Evolutionary conservation across 1,140 invertebrate genomes (phyloP), one percentile per base, ranked within the genome.

Genomic region (Sycophaga agraensis): DNA sequence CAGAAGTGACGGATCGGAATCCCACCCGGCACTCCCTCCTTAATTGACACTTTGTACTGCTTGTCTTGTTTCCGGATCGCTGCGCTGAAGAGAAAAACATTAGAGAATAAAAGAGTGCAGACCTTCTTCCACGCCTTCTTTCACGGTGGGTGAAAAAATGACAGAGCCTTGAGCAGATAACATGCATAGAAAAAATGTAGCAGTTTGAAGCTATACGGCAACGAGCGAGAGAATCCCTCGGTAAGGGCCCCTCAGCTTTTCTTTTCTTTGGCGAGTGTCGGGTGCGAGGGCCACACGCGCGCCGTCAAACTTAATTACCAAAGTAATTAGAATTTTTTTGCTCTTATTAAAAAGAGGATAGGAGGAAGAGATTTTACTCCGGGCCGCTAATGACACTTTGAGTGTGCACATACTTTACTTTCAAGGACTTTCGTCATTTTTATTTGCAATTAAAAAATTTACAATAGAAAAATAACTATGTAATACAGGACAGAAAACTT

Each of bases 21-120:
- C 68, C 63, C 63, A 51, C 53, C 58, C 51, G n/a, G n/a, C n/a
- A n/a, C 68, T 66, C 62, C 60, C 64, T 64, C 24, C 68, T 72
- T 79, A 76, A 77, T 79, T 79, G 72, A 73, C 67, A 69, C 59
- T 73, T 69, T 59, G 64, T 70, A 66, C 70, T 57, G 55, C 57
- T 56, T 54, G 53, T 46, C 48, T 53, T 50, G 24, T 72, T 70
- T 70, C 68, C 67, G 66, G 58, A 75, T 71, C 67, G 46, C n/a
- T n/a, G n/a, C n/a, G n/a, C n/a, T n/a, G n/a, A n/a, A n/a, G n/a
- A n/a, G n/a, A n/a, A n/a, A n/a, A n/a, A 48, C 45, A 39, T 6
- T 2, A 34, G 28, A 28, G 21, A 39, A 24, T 4, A 17, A 54
- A 54, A 54, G 12, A 6, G 7, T 31, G 11, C n/a, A 5, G 43